A percentile compares a stretch with the other conserved stretches of the same genome.
Conservation (phyloP, 2,888 invertebrate species). For the Lydus trimaculatus region DNA sequence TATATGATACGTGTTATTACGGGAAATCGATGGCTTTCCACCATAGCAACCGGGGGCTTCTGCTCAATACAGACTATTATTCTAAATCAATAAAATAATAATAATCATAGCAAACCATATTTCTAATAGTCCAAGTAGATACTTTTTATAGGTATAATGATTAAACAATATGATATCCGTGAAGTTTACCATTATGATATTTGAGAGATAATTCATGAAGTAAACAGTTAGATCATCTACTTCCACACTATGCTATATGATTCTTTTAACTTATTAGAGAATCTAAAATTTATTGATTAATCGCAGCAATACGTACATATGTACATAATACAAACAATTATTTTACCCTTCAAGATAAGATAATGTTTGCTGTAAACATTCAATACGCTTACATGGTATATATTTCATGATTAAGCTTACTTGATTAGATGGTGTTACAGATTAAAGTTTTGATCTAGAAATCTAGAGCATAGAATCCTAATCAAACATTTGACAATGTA, state of each 20-base stretch:
- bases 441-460: conserved; percentile 4
- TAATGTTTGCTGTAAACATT: conserved; percentile 7
- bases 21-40: conserved; percentile 32
- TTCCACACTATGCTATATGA: too few species aligned
- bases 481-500: conserved; percentile 5
- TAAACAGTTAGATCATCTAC: too few species aligned
- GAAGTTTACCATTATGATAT: too few species aligned
- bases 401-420: background rate
- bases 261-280: too few species aligned
- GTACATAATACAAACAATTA: background rate
- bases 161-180: too few species aligned
- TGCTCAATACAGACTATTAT: conserved; percentile 41
- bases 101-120: too few species aligned
- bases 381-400: conserved; percentile 3
- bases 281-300: too few species aligned
- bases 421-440: conserved; percentile 1
- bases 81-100: conserved; percentile 29
- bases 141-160: too few species aligned
- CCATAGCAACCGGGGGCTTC: conserved; percentile 40
- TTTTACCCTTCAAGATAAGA: conserved; percentile 7
- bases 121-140: background rate
- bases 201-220: too few species aligned
- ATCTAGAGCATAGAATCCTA: conserved; percentile 2
- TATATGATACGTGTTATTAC: conserved; percentile 31
- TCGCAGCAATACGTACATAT: too few species aligned